phyloP scores from a whole-genome alignment of 2,797 vertebrate species.

The Pelobates cultripes region DNA sequence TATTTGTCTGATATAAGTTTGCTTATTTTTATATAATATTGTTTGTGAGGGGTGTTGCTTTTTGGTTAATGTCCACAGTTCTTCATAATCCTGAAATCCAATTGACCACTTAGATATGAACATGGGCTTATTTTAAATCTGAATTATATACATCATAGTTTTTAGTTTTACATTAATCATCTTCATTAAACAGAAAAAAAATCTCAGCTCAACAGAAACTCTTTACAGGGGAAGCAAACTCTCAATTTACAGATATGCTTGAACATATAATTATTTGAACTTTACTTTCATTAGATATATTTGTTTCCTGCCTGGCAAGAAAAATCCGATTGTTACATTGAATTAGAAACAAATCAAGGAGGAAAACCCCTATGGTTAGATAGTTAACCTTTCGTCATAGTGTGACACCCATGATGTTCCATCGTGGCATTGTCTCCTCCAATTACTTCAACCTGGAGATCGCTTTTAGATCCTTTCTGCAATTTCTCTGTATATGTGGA shows the following conservation, averaged over 20 bases:
- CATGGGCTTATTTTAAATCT: too few species aligned
- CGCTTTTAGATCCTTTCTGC: constrained; percentile 4
- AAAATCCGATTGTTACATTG: constrained; percentile 43
- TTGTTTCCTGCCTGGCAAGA: constrained; percentile 16
- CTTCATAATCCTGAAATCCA: too few species aligned
- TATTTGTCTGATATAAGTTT: too few species aligned
- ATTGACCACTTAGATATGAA: too few species aligned
- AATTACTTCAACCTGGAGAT: constrained; percentile 24
- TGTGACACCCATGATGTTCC: constrained; percentile 28
- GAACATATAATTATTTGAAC: neutral
- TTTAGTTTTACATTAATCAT: too few species aligned
- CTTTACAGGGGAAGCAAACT: neutral
- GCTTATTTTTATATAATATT: too few species aligned
- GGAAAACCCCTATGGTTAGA: constrained; percentile 33
- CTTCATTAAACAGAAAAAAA: too few species aligned
- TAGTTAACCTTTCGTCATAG: constrained; percentile 38
- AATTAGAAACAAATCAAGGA: constrained; percentile 27
- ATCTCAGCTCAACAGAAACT: neutral
- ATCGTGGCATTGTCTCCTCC: constrained; percentile 36
- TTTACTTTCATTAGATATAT: constrained; percentile 40
- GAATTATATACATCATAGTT: too few species aligned
- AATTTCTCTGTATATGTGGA: constrained; percentile 8
- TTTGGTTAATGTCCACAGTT: too few species aligned
- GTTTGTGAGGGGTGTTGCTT: too few species aligned
- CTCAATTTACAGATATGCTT: neutral